Evolutionary conservation across 1,140 invertebrate species (phyloP).

Genomic region (Diuraphis noxia): DNA sequence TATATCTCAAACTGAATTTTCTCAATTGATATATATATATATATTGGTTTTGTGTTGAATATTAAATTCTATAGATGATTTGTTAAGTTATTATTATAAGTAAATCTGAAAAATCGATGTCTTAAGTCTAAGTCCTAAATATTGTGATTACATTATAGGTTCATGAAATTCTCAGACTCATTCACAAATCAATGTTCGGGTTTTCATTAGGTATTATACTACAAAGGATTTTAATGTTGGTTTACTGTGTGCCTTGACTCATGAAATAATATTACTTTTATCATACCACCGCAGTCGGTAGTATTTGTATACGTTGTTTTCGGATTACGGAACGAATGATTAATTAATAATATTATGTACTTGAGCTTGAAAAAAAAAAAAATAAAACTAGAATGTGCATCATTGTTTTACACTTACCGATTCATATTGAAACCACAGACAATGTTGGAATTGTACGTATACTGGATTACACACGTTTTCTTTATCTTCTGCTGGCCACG

Average conservation of each 20-base stretch:
- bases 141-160: no score
- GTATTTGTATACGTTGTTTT: not conserved
- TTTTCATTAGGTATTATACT: not conserved
- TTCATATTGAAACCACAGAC: conserved; percentile 54
- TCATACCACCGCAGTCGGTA: not conserved
- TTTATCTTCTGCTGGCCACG: conserved; percentile 46
- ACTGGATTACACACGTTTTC: conserved; percentile 53
- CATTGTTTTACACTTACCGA: conserved; percentile 31
- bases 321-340: not conserved
- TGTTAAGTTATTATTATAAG: not conserved
- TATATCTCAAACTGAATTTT: not conserved
- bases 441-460: conserved; percentile 54
- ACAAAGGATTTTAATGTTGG: not conserved
- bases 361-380: not conserved
- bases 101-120: not conserved
- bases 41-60: not conserved
- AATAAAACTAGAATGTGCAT: not conserved
- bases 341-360: not conserved
- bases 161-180: not conserved
- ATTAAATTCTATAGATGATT: not conserved
- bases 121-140: not conserved
- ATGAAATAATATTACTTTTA: not conserved
- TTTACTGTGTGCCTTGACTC: not conserved
- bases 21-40: not conserved
- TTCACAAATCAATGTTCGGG: not conserved